Conservation (phyloP, 2,888 invertebrate genomes). For the Podotricha telesiphe region DNA sequence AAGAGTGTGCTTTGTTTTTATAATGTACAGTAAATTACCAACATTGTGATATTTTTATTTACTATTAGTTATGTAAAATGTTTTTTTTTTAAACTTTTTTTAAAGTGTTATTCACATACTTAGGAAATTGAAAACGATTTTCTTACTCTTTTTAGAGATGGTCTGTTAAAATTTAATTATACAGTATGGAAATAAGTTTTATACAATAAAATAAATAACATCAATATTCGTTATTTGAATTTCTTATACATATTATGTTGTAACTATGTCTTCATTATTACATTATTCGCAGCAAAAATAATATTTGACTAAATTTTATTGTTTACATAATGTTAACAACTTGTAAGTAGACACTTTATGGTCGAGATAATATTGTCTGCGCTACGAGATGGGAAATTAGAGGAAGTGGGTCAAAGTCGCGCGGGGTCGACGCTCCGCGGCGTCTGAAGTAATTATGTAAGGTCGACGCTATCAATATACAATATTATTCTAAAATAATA, state of each 20-base stretch:
- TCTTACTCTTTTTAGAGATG: too few relatives aligned
- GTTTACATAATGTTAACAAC: not conserved
- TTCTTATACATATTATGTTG: too few relatives aligned
- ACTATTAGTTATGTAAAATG: not conserved
- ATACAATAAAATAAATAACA: too few relatives aligned
- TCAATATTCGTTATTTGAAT: too few relatives aligned
- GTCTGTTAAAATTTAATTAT: too few relatives aligned
- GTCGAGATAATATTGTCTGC: conserved; percentile 58
- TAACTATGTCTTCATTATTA: too few relatives aligned
- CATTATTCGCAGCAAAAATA: not conserved
- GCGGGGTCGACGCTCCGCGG: conserved; percentile 70
- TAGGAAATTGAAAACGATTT: too few relatives aligned
- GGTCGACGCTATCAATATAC: conserved; percentile 58
- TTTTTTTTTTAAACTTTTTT: too few relatives aligned
- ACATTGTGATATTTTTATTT: not conserved
- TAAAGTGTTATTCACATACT: too few relatives aligned
- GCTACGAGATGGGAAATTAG: conserved; percentile 76
- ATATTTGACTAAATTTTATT: not conserved
- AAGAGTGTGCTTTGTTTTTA: conserved; percentile 47
- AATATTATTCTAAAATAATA: conserved; percentile 38
- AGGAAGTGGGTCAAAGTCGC: conserved; percentile 82
- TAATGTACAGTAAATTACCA: not conserved
- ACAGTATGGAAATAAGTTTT: too few relatives aligned
- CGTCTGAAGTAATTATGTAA: conserved; percentile 77
- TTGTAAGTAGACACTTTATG: conserved; percentile 17